phyloP scores from a whole-genome alignment of 2,888 invertebrate species.

The Schrankia costaestrigalis region DNA sequence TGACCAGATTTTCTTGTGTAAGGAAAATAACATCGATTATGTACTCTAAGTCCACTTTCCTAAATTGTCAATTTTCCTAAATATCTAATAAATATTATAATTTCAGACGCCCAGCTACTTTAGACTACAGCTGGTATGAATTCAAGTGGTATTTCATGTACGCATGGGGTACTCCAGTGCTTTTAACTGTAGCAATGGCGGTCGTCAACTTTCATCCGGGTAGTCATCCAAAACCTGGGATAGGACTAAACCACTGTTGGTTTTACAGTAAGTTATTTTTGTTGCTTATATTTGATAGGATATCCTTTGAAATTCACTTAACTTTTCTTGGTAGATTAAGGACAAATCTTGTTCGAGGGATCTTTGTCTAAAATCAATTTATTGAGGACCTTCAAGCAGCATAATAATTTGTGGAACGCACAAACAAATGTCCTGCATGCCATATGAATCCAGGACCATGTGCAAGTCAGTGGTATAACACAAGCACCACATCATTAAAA shows the following conservation, averaged over 20 bases:
- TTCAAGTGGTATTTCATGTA: conserved; percentile 78
- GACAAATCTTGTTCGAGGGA: background rate
- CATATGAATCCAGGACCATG: too few relatives aligned
- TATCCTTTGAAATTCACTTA: background rate
- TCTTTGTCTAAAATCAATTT: background rate
- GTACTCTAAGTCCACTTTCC: too few relatives aligned
- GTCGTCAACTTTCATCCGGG: conserved; percentile 77
- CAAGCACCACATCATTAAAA: too few relatives aligned
- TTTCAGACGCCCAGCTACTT: conserved; percentile 49
- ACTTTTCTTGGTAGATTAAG: too few relatives aligned
- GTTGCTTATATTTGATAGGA: background rate
- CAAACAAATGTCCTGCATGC: too few relatives aligned
- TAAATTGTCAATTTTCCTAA: too few relatives aligned
- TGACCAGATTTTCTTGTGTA: too few relatives aligned
- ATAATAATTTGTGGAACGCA: too few relatives aligned
- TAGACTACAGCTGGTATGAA: conserved; percentile 79
- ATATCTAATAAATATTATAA: too few relatives aligned
- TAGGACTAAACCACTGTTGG: conserved; percentile 83
- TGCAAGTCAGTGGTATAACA: too few relatives aligned
- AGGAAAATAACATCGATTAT: too few relatives aligned
- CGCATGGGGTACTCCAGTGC: conserved; percentile 79
- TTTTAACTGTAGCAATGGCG: conserved; percentile 74
- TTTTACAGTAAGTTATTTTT: conserved; percentile 74
- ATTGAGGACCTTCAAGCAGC: too few relatives aligned
- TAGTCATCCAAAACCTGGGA: conserved; percentile 75